Conservation (phyloP, 2,113 vertebrate species). For the Sminthopsis crassicaudata region DNA sequence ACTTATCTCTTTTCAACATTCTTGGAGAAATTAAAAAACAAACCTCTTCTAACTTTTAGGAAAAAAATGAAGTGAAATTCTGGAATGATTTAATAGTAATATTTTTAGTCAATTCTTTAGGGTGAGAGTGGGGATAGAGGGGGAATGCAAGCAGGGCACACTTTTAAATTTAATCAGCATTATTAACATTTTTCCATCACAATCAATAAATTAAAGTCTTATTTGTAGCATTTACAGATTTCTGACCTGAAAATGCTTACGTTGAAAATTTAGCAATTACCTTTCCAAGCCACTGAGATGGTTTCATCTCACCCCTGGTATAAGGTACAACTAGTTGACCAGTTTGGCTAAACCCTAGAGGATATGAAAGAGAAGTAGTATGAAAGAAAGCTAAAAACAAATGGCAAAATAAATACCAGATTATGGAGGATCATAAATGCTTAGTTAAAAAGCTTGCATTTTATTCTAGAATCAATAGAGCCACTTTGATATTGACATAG, state of each 20-base stretch:
- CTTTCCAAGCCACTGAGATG: neutral
- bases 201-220: neutral
- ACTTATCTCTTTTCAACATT: slow-evolving; percentile 26
- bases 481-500: neutral
- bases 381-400: neutral
- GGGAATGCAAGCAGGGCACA: neutral
- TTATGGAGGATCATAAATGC: neutral
- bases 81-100: slow-evolving; percentile 8
- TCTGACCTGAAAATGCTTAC: neutral
- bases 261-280: neutral
- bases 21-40: slow-evolving; percentile 7
- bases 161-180: neutral
- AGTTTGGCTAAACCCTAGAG: neutral
- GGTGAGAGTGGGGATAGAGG: no score
- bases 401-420: neutral
- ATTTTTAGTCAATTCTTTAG: neutral
- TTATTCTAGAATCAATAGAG: neutral
- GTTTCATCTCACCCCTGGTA: neutral
- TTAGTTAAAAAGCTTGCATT: neutral
- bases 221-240: neutral
- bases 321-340: neutral
- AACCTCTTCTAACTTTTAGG: neutral
- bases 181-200: neutral
- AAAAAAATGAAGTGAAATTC: slow-evolving; percentile 40
- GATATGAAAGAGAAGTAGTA: neutral